Percentiles rank a stretch among this genome's conserved stretches.
Conservation (phyloP, 2,888 invertebrate genomes). For the Pachliopta kotzebuea region DNA sequence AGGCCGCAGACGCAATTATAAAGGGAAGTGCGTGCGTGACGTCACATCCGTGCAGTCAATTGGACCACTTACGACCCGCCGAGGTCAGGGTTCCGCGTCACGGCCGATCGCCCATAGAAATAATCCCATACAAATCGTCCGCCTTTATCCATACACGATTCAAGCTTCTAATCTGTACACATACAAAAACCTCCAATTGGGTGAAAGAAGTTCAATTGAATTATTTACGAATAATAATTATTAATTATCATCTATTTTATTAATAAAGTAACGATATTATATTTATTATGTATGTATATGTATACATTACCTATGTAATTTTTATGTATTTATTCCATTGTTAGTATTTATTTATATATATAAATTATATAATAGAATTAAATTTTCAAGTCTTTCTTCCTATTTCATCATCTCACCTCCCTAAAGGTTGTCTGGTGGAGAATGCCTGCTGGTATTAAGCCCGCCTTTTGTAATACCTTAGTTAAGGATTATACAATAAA, state of each 20-base stretch:
- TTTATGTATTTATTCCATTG: no score
- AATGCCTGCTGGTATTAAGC: no score
- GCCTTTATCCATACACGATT: neutral
- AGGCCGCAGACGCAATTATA: conserved; percentile 59
- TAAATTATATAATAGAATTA: no score
- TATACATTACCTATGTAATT: no score
- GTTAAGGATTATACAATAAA: no score
- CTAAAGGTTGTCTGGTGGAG: no score
- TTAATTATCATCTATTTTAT: neutral
- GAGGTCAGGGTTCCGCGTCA: conserved; percentile 59
- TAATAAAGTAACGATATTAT: neutral
- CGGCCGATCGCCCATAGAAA: conserved; percentile 26
- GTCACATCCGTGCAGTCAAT: conserved; percentile 64
- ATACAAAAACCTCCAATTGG: neutral
- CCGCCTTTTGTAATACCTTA: no score
- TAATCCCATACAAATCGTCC: conserved; percentile 7
- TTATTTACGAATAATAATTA: neutral
- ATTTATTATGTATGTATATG: no score
- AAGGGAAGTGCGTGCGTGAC: conserved; percentile 62
- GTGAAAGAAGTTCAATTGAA: neutral
- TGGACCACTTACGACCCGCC: conserved; percentile 44
- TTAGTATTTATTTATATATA: no score
- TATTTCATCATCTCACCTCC: no score
- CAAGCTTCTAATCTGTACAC: neutral
- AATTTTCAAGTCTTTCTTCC: no score